These are phyloP conservation scores for Pseudoatta argentina DNA, from an alignment of 1,140 invertebrate genomes.

Conservation along the genomic window DNA sequence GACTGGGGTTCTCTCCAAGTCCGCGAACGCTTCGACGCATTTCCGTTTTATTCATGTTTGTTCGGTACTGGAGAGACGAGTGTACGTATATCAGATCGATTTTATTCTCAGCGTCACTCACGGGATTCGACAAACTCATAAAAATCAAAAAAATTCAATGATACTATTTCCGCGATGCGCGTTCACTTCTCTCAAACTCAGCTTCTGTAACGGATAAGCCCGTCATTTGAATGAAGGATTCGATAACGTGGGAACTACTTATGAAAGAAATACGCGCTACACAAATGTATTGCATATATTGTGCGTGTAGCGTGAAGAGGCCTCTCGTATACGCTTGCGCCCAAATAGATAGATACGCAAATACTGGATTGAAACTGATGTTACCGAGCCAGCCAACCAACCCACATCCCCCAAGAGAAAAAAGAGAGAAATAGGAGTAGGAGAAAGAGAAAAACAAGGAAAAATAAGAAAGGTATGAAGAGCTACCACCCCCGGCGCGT, in stretches of 20 bases:
- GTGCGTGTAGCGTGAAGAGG: neutral
- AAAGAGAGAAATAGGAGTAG: neutral
- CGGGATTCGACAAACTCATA: conserved; percentile 16
- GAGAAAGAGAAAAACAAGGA: conserved; percentile 29
- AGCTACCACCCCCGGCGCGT: conserved; percentile 38
- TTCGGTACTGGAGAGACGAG: conserved; percentile 3
- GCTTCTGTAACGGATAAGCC: conserved; percentile 13
- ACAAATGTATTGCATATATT: neutral
- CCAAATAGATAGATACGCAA: conserved; percentile 38
- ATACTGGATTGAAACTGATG: conserved; percentile 63
- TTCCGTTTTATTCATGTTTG: neutral
- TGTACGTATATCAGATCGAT: conserved; percentile 1
- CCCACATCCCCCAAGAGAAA: neutral
- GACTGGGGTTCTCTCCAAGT: neutral
- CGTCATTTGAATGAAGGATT: conserved; percentile 56
- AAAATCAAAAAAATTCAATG: conserved; percentile 47
- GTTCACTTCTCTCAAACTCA: neutral
- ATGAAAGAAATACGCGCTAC: conserved; percentile 4
- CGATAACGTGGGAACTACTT: conserved; percentile 53
- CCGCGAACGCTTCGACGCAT: neutral
- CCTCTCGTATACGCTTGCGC: neutral
- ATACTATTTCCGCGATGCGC: conserved; percentile 6
- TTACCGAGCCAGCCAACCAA: neutral
- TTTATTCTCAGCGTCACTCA: neutral
- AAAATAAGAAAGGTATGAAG: conserved; percentile 76